Conservation (phyloP, 2,888 invertebrate species). For the Leucozona laternaria region DNA sequence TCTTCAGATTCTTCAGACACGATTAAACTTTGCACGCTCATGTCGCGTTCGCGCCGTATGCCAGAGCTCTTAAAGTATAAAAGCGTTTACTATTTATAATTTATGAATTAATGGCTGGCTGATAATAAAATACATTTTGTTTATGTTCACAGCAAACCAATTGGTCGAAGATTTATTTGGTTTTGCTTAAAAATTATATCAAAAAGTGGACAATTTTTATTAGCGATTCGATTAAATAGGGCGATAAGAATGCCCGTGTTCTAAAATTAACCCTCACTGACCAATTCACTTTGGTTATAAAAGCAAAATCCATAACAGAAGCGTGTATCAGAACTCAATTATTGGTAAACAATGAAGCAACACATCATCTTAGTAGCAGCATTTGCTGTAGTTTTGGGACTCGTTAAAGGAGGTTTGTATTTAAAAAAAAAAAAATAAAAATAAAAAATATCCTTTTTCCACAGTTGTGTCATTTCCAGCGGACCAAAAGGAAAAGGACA, state of each 20-base stretch:
- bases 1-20: neutral
- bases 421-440: neutral
- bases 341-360: slow-evolving; percentile 7
- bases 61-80: neutral
- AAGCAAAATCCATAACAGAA: neutral
- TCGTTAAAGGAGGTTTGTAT: slow-evolving; percentile 13
- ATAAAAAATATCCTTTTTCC: neutral
- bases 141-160: neutral
- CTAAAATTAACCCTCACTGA: neutral
- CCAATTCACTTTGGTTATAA: slow-evolving; percentile 8
- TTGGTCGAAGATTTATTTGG: neutral
- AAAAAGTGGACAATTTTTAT: neutral
- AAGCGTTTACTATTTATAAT: neutral
- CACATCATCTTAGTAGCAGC: slow-evolving; percentile 1
- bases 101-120: neutral
- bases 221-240: neutral
- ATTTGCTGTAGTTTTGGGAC: neutral
- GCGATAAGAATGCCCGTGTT: neutral
- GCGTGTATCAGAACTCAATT: neutral
- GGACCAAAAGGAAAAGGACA: neutral
- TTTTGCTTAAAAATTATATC: neutral
- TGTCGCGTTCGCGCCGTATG: neutral
- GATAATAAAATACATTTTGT: neutral
- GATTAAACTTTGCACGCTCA: neutral
- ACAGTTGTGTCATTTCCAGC: slow-evolving; percentile 11